phyloP scores from a whole-genome alignment of 2,888 invertebrate species.

The Synergus gifuensis region DNA sequence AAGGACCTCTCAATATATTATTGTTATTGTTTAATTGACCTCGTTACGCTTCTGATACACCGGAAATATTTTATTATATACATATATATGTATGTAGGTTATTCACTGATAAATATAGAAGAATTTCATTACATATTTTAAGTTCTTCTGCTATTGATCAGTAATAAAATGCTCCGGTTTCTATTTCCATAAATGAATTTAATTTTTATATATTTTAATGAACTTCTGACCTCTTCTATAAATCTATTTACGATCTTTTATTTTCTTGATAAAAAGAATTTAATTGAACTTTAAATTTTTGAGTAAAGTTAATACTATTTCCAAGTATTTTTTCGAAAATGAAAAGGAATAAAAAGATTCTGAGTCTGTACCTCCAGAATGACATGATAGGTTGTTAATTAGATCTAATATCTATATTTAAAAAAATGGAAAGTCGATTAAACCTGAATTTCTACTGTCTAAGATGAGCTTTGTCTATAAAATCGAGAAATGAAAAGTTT shows the following conservation, averaged over 20 bases:
- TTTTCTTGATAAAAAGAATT: not conserved
- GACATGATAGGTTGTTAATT: not conserved
- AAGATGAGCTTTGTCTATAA: constrained; percentile 5
- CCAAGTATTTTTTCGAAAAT: not conserved
- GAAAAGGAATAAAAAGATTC: not conserved
- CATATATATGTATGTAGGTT: not conserved
- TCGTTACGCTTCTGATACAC: not conserved
- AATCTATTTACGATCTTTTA: not conserved
- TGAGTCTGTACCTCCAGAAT: not conserved
- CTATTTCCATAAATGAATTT: not conserved
- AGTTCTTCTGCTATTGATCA: not conserved
- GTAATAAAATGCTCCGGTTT: not conserved
- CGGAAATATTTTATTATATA: not conserved
- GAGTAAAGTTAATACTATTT: not conserved
- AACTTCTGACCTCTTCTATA: not conserved
- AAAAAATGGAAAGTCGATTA: not conserved
- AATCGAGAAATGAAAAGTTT: constrained; percentile 26
- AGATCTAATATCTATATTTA: not conserved
- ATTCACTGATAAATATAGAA: not conserved
- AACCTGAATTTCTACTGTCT: not conserved
- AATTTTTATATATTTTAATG: not conserved
- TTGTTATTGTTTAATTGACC: not conserved
- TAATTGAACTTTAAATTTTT: not conserved
- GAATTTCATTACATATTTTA: not conserved
- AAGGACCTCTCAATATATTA: not conserved